Evolutionary conservation across 2,797 vertebrate species (phyloP).

Genomic region (Linurgus olivaceus): DNA sequence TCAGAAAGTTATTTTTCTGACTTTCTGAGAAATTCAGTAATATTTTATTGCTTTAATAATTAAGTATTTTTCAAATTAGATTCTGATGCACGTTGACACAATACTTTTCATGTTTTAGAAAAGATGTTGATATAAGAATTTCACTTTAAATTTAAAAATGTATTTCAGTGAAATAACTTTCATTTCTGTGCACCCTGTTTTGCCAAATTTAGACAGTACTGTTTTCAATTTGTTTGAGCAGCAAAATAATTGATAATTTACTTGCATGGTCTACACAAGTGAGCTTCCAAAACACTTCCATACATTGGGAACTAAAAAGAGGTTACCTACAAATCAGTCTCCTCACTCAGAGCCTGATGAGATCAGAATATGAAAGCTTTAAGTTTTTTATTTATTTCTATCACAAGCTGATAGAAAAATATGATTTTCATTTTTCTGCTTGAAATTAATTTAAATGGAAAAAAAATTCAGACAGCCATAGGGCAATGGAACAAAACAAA

Average conservation of each 20-base stretch:
- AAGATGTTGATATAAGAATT: background rate
- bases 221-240: background rate
- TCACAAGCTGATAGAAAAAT: background rate
- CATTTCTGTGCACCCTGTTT: background rate
- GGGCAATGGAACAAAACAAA: background rate
- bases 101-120: background rate
- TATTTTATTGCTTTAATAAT: background rate
- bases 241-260: background rate
- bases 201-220: background rate
- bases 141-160: background rate
- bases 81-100: background rate
- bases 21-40: background rate
- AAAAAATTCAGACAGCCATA: background rate
- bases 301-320: background rate
- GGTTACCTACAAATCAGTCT: background rate
- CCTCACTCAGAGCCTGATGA: background rate
- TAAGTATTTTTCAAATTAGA: background rate
- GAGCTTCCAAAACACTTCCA: background rate
- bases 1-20: background rate
- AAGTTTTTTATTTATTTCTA: background rate
- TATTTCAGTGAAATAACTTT: background rate
- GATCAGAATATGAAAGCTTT: background rate
- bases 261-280: background rate
- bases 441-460: background rate
- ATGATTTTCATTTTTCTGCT: background rate